Conservation (phyloP, 1,140 invertebrate genomes). For the Leptinotarsa defecta region DNA sequence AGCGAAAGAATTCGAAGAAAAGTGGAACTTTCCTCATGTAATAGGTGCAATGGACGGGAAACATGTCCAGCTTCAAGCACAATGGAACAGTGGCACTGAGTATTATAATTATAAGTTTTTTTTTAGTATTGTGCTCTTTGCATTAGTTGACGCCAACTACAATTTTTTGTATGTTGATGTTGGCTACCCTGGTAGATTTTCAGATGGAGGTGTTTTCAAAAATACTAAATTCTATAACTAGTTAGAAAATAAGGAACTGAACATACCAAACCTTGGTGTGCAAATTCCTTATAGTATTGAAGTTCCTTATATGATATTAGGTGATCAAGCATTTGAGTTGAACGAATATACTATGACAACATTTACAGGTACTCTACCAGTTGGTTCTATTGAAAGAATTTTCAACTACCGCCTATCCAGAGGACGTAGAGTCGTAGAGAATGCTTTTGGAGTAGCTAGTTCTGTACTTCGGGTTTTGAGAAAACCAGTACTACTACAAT, state of each 20-base stretch:
- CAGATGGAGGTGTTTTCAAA: slow-evolving; percentile 48
- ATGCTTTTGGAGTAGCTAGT: neutral
- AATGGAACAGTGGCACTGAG: slow-evolving; percentile 20
- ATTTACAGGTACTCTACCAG: neutral
- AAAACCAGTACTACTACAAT: neutral
- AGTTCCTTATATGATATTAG: neutral
- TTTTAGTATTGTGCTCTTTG: slow-evolving; percentile 32
- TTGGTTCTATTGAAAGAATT: neutral
- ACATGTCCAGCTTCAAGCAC: slow-evolving; percentile 23
- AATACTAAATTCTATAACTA: slow-evolving; percentile 39
- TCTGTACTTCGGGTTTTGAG: neutral
- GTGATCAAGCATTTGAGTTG: neutral
- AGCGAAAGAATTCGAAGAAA: slow-evolving; percentile 32
- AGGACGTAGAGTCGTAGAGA: neutral
- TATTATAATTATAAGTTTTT: slow-evolving; percentile 28
- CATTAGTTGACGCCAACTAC: slow-evolving; percentile 31
- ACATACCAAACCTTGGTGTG: neutral
- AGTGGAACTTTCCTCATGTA: slow-evolving; percentile 33
- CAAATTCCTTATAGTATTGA: neutral
- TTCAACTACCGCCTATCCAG: neutral
- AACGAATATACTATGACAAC: neutral
- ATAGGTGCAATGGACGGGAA: slow-evolving; percentile 35
- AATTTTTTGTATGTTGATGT: slow-evolving; percentile 28
- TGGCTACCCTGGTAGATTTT: slow-evolving; percentile 23
- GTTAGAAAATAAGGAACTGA: neutral